Base-by-base conservation (phyloP, 2,113 vertebrate species). In the Datnioides undecimradiatus region DNA sequence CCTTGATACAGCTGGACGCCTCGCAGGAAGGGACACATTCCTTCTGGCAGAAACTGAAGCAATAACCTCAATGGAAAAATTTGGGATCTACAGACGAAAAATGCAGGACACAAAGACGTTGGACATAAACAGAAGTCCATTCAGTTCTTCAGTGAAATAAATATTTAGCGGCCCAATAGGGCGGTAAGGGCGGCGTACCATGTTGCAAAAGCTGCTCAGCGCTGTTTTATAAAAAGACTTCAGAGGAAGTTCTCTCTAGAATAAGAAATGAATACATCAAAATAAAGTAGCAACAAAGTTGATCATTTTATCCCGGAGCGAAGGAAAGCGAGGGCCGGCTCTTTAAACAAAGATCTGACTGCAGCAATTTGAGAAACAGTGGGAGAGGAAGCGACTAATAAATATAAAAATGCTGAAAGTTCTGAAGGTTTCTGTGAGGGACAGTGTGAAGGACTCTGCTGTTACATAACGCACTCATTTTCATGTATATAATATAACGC, bases 11-110 rank as follows among this genome's bases (percentile, higher is more conserved):
- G 71, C 80, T 73, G 80, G 33, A 16, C 38, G 27, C 72, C 78
- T 90, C 84, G 33, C 11, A 13, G 46, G 89, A 85, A 41, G 36
- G 73, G 52, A 86, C 85, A 79, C 54, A 88, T 79, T 90, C 77
- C 82, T 84, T 84, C 71, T 77, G 73, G 63, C 43, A 73, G 38
- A 76, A n/a, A 25, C 66, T 40, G 62, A 40, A 67, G 70, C 58
- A 63, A 57, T 33, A 62, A 60, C 13, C 33, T 71, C 36, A 41
- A 49, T 5, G 0, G 12, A 27, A 64, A 55, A 62, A 38, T 7
- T 7, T 62, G 14, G 17, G 60, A 55, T n/a, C n/a, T 33, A 60
- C 5, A 17, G 13, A 54, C 3, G 0, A 8, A 79, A 57, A 38
- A 33, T 60, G 27, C 13, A 23, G 21, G 19, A 73, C 23, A 29